These are phyloP conservation scores for Papilio protenor DNA, from an alignment of 2,888 invertebrate species.

Conservation along the genomic window DNA sequence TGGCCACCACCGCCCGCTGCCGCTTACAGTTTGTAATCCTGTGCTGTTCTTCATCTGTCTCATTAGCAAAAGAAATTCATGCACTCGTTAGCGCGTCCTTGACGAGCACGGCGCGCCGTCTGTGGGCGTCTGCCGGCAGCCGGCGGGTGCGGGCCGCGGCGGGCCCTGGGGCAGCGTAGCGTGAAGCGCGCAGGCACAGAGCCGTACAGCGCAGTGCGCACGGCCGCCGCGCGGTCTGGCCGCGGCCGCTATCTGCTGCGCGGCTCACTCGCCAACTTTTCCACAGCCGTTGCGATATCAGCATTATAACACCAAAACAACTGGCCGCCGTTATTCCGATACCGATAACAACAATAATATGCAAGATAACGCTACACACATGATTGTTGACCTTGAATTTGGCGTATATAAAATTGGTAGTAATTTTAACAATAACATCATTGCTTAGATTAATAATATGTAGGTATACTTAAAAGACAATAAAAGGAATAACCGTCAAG, in stretches of 20 bases:
- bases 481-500: too few relatives aligned
- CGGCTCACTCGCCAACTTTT: conserved; percentile 20
- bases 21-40: background rate
- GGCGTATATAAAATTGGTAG: background rate
- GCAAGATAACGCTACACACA: background rate
- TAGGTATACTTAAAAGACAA: too few relatives aligned
- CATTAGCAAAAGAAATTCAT: background rate
- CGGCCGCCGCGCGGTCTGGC: conserved; percentile 24
- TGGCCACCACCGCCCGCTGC: background rate
- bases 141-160: background rate
- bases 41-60: background rate
- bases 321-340: conserved; percentile 1
- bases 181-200: background rate
- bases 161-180: conserved; percentile 8
- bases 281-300: conserved; percentile 18
- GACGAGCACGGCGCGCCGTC: background rate
- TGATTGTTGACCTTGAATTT: background rate
- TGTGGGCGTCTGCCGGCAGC: background rate
- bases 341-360: conserved; percentile 27
- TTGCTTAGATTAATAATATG: too few relatives aligned
- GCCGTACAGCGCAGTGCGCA: background rate
- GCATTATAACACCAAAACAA: conserved; percentile 22
- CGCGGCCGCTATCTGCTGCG: background rate
- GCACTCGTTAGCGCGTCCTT: background rate
- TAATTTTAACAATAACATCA: background rate